Percentiles rank a stretch among this genome's conserved stretches.
phyloP scores from a whole-genome alignment of 1,140 invertebrate species.

The Nasonia giraulti region DNA sequence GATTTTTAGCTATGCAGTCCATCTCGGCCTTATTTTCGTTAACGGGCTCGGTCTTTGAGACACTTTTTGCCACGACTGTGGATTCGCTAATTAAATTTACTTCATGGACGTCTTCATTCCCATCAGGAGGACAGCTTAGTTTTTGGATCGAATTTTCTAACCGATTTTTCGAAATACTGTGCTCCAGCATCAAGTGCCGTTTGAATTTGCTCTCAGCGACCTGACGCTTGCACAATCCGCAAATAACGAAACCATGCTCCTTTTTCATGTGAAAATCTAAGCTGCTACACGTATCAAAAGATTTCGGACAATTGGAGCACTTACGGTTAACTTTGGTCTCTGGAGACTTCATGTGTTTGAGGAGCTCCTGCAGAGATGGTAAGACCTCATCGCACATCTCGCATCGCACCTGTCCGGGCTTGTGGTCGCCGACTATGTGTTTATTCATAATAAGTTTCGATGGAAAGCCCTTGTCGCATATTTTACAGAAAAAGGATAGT shows the following conservation, averaged over 20 bases:
- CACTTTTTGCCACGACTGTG: not conserved
- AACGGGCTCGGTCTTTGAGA: not conserved
- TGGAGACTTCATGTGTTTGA: conserved; percentile 51
- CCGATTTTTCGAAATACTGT: conserved; percentile 56
- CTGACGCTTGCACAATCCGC: conserved; percentile 55
- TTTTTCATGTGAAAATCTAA: conserved; percentile 57
- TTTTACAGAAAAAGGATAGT: conserved; percentile 61
- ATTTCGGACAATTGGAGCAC: conserved; percentile 58
- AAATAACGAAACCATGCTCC: conserved; percentile 56
- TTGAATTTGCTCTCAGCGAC: conserved; percentile 53
- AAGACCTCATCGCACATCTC: conserved; percentile 56
- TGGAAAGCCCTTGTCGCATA: conserved; percentile 63
- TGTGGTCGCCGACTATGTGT: conserved; percentile 63
- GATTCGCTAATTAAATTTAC: not conserved
- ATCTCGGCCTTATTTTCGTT: conserved; percentile 35
- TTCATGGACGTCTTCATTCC: conserved; percentile 36
- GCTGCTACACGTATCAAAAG: conserved; percentile 43
- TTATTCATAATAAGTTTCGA: conserved; percentile 65
- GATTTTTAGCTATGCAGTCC: conserved; percentile 38
- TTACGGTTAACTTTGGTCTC: conserved; percentile 26
- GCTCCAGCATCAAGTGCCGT: conserved; percentile 58
- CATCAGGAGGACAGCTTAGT: conserved; percentile 15
- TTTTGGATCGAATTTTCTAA: conserved; percentile 50
- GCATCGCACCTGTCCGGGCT: conserved; percentile 54
- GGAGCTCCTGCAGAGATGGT: conserved; percentile 45